phyloP scores from a whole-genome alignment of 2,113 vertebrate genomes.

The Brachypteracias leptosomus region DNA sequence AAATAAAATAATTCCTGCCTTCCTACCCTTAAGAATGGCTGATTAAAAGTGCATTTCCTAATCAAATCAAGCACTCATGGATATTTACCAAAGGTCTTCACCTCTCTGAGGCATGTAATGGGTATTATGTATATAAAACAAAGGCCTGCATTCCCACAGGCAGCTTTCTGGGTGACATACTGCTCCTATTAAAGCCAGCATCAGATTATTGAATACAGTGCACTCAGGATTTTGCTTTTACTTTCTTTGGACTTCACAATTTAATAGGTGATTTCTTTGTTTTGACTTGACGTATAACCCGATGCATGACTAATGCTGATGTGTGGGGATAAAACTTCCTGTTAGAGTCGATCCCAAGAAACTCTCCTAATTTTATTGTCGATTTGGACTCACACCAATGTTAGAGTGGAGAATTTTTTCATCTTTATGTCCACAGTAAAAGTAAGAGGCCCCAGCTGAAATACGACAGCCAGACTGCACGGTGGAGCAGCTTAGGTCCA shows the following conservation, averaged over 20 bases:
- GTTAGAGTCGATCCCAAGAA: slow-evolving; percentile 37
- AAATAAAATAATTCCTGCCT: neutral
- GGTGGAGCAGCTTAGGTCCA: neutral
- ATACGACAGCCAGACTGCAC: slow-evolving; percentile 10
- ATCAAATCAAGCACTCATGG: neutral
- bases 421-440: slow-evolving; percentile 51
- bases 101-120: neutral
- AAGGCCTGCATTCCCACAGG: neutral
- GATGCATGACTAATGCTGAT: slow-evolving; percentile 25
- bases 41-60: neutral
- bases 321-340: slow-evolving; percentile 44
- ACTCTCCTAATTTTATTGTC: slow-evolving; percentile 25
- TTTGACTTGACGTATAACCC: slow-evolving; percentile 39
- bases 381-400: slow-evolving; percentile 38
- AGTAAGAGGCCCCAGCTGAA: slow-evolving; percentile 47
- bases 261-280: slow-evolving; percentile 21
- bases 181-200: neutral
- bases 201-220: neutral
- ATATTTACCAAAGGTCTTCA: neutral
- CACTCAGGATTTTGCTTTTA: slow-evolving; percentile 12
- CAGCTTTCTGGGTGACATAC: neutral
- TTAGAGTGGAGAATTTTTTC: slow-evolving; percentile 7
- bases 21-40: neutral
- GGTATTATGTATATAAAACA: neutral
- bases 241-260: slow-evolving; percentile 11